Percentiles rank a stretch among this genome's conserved stretches.
Evolutionary conservation across 2,113 vertebrate genomes (phyloP).

Genomic region (Cynopterus brachyotis): DNA sequence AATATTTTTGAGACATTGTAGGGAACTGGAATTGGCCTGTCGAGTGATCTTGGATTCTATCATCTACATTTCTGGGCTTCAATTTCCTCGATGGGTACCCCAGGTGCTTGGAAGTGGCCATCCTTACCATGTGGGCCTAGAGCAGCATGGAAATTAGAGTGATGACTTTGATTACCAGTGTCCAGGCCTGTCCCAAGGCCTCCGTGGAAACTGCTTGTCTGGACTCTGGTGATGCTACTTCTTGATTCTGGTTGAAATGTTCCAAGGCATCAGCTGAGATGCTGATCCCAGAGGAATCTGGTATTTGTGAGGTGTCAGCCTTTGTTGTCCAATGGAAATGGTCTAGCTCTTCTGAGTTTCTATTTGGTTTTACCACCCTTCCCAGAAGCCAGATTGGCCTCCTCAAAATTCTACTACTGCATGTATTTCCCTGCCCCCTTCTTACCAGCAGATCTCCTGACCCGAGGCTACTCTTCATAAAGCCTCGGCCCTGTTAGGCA

Average conservation of each 20-base stretch:
- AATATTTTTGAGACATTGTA: background rate
- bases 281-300: background rate
- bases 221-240: background rate
- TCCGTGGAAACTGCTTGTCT: constrained; percentile 20
- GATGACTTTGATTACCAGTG: background rate
- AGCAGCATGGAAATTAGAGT: background rate
- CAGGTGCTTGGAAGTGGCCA: background rate
- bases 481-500: background rate
- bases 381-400: background rate
- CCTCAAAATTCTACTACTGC: background rate
- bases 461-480: background rate
- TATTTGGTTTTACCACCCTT: background rate
- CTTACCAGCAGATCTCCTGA: background rate
- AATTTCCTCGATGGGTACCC: background rate
- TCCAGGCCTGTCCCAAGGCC: background rate
- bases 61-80: background rate
- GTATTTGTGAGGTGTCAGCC: background rate
- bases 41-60: background rate
- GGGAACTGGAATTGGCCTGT: background rate
- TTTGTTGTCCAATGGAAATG: background rate
- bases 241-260: constrained; percentile 35
- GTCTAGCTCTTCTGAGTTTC: background rate
- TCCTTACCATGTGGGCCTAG: background rate
- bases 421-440: background rate
- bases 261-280: background rate